A percentile compares a stretch with the other conserved stretches of the same genome.
Conservation (phyloP, 2,113 vertebrate species). For the Willisornis vidua region DNA sequence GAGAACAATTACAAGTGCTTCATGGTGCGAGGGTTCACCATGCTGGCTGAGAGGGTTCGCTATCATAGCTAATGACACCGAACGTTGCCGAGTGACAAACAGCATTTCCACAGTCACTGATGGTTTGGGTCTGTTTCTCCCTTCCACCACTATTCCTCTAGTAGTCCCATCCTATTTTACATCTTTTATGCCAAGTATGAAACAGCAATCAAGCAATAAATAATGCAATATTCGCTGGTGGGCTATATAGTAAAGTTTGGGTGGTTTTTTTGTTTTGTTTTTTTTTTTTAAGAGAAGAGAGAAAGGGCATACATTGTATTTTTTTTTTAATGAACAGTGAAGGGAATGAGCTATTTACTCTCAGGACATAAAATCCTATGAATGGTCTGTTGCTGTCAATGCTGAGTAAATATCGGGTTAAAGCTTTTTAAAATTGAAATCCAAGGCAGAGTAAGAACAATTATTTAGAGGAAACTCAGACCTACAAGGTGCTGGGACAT, state of each 20-base stretch:
- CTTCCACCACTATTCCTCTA: not conserved
- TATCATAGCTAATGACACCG: not conserved
- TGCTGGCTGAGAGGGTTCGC: not conserved
- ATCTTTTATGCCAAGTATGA: not conserved
- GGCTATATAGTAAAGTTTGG: not conserved
- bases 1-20: constrained; percentile 6
- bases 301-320: not conserved
- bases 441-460: not conserved
- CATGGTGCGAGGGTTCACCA: constrained; percentile 22
- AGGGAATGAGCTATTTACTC: not conserved
- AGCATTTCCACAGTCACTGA: not conserved
- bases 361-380: not conserved
- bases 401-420: not conserved
- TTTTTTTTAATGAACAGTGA: constrained; percentile 26
- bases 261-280: no score
- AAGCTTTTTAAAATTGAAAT: not conserved
- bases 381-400: not conserved
- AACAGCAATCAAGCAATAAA: constrained; percentile 46
- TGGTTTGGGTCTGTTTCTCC: not conserved
- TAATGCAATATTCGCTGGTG: not conserved
- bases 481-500: not conserved
- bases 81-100: not conserved
- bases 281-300: not conserved
- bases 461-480: not conserved
- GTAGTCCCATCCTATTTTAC: not conserved